Conservation (phyloP, 2,797 vertebrate species). For the Cossypha polioptera region DNA sequence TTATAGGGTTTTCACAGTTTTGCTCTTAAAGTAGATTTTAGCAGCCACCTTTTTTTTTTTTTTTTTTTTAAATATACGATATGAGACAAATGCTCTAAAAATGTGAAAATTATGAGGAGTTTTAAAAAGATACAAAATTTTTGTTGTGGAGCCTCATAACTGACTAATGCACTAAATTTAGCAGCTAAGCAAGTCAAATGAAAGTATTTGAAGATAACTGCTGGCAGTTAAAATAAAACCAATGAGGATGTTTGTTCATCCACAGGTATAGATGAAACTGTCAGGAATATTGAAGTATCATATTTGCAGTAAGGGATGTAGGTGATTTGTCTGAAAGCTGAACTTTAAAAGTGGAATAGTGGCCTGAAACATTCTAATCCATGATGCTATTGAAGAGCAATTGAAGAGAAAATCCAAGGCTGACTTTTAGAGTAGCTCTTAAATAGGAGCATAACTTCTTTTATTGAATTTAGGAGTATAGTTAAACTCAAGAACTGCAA, state of each 20-base stretch:
- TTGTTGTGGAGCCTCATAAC: background rate
- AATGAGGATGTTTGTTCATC: background rate
- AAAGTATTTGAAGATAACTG: background rate
- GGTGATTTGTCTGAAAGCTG: background rate
- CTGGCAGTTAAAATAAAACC: background rate
- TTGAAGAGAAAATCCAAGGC: background rate
- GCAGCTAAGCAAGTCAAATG: background rate
- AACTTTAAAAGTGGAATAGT: background rate
- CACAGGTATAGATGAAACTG: background rate
- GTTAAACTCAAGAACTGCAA: background rate
- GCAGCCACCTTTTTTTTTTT: background rate
- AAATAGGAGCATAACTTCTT: background rate
- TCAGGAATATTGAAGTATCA: accelerated
- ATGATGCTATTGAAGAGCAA: background rate
- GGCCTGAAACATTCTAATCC: background rate
- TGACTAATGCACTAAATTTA: background rate
- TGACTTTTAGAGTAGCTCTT: background rate
- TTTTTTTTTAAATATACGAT: background rate
- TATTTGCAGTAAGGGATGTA: background rate
- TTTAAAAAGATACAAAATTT: background rate
- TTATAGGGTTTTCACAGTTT: background rate
- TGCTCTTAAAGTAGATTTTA: background rate
- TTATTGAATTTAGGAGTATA: background rate
- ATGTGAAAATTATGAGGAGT: background rate
- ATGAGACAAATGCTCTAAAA: background rate